Conservation (phyloP, 2,888 invertebrate species). For the Hypsopygia costalis region DNA sequence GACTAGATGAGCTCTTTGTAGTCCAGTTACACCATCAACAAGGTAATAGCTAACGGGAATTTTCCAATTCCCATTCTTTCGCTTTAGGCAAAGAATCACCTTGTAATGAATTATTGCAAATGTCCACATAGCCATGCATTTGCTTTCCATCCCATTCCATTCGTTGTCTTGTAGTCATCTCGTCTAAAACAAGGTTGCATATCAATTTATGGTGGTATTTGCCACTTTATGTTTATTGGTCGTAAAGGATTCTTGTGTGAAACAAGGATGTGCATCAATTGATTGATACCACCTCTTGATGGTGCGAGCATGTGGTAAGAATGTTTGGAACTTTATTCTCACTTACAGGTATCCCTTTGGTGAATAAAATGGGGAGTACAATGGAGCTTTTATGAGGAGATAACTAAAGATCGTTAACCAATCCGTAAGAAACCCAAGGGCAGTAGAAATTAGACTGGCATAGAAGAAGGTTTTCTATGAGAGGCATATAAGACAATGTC, state of each 20-base stretch:
- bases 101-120: constrained; percentile 7
- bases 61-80: constrained; percentile 2
- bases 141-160: constrained; percentile 16
- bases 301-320: constrained; percentile 1
- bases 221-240: constrained; percentile 11
- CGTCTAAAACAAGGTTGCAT: constrained; percentile 9
- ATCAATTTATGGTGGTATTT: constrained; percentile 1
- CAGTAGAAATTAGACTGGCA: too few relatives aligned
- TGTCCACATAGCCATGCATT: constrained; percentile 13
- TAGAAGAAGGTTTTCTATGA: too few relatives aligned
- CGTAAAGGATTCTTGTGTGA: constrained; percentile 13
- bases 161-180: constrained; percentile 17
- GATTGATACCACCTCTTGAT: constrained; percentile 1
- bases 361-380: constrained; percentile 1
- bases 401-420: too few relatives aligned
- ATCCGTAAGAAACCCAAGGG: too few relatives aligned
- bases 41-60: too few relatives aligned
- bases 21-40: too few relatives aligned
- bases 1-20: too few relatives aligned
- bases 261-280: constrained; percentile 10
- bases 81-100: constrained; percentile 7
- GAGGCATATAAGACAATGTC: too few relatives aligned
- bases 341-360: not conserved
- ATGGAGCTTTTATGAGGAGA: too few relatives aligned
- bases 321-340: constrained; percentile 2